Evolutionary conservation across 2,888 invertebrate species (phyloP), one percentile per base, ranked within the genome.

Genomic region (Pomacea canaliculata): DNA sequence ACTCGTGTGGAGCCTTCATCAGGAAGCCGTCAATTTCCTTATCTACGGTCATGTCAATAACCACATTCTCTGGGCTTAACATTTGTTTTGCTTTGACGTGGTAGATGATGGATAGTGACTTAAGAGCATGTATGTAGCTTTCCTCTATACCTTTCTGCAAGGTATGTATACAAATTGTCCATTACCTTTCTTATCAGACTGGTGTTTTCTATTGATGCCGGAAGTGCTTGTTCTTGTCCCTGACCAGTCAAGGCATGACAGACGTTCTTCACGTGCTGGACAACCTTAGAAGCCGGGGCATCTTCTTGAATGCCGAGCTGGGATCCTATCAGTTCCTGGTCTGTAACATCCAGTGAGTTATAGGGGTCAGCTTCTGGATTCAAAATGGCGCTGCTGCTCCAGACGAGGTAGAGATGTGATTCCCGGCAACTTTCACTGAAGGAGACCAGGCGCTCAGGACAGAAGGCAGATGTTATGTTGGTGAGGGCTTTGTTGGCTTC

Each of bases 21-120:
- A 87, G 76, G 76, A 82, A 84, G 0, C 84, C 85, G 18, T 66
- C 71, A 12, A 86, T 83, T 73, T 80, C 81, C 68, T 85, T 83
- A 0, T 68, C 67, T 48, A 77, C 71, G 4, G 78, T 67, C 9
- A 75, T 49, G 7, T 71, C 65, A 13, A 71, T 69, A 13, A 84
- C 82, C 18, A 84, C 82, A 56, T 79, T 74, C 1, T 72, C 74
- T 19, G 86, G 60, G 13, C 9, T 12, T 23, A 73, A n/a, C 73
- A 67, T 68, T 19, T 68, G 67, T 9, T 37, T 67, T 23, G 66
- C 67, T 27, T 56, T 46, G n/a, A 68, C 37, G 46, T 72, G 63
- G 59, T 60, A 73, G 68, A 73, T 73, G 59, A 73, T 51, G 23
- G 66, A 51, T 23, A 72, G 19, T 16, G 56, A 18, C 18, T 46